Conservation (phyloP, 2,888 invertebrate species). For the Parnassius glacialis region DNA sequence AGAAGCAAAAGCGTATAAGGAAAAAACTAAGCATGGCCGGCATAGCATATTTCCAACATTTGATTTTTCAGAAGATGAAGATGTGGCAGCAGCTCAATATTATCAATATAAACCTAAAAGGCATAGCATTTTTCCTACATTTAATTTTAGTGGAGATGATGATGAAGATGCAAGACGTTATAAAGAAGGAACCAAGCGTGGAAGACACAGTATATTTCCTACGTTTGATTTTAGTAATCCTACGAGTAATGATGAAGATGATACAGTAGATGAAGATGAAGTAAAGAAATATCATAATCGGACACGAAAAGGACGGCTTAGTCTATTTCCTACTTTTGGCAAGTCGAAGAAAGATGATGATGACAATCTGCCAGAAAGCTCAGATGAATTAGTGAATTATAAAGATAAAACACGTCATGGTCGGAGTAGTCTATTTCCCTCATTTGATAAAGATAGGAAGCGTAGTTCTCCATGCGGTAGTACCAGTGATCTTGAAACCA, state of each 20-base stretch:
- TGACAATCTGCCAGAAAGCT: conserved; percentile 66
- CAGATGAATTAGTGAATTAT: conserved; percentile 69
- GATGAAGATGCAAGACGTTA: conserved; percentile 60
- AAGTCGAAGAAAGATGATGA: conserved; percentile 53
- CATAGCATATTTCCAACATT: conserved; percentile 67
- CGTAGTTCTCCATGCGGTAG: conserved; percentile 51
- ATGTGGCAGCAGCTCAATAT: conserved; percentile 47
- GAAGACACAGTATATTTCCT: conserved; percentile 69
- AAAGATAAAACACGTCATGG: conserved; percentile 66
- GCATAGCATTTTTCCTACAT: conserved; percentile 67
- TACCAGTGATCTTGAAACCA: conserved; percentile 61
- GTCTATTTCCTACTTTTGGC: conserved; percentile 70
- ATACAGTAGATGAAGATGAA: conserved; percentile 67
- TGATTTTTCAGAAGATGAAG: conserved; percentile 71
- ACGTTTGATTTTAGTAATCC: conserved; percentile 63
- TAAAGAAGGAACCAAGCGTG: conserved; percentile 63
- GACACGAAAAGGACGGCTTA: conserved; percentile 66
- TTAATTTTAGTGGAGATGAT: conserved; percentile 50
- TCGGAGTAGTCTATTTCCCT: conserved; percentile 64
- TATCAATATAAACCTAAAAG: conserved; percentile 62
- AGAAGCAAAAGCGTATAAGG: conserved; percentile 54
- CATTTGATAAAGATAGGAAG: conserved; percentile 69
- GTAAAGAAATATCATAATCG: conserved; percentile 65
- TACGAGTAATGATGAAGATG: conserved; percentile 60
- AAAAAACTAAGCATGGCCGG: conserved; percentile 60